These are phyloP conservation scores for Ctenodactylus gundi DNA, from an alignment of 2,113 vertebrate species.

Conservation along the genomic window DNA sequence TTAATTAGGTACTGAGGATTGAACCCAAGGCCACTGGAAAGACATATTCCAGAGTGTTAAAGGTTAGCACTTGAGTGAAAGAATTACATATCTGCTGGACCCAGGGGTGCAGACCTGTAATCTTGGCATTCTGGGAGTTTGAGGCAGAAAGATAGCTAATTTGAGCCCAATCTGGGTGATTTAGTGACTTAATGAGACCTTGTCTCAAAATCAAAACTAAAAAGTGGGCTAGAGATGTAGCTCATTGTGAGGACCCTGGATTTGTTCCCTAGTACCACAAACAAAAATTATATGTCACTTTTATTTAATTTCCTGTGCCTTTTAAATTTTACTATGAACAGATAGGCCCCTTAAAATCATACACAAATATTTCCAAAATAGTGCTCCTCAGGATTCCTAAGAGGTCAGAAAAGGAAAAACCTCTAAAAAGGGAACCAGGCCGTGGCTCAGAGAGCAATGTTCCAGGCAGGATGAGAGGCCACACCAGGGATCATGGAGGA, in stretches of 20 bases:
- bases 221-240: too few species aligned
- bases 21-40: background rate
- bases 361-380: background rate
- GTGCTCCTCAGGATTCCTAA: background rate
- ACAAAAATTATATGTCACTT: background rate
- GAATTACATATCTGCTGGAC: background rate
- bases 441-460: background rate
- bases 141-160: too few species aligned
- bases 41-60: background rate
- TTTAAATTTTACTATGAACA: background rate
- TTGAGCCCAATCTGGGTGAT: too few species aligned
- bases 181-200: too few species aligned
- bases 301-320: background rate
- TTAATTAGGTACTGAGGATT: background rate
- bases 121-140: background rate
- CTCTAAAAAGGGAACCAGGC: background rate
- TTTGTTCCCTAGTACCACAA: too few species aligned
- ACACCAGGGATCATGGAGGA: rapidly evolving
- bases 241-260: too few species aligned
- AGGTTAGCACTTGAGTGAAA: background rate
- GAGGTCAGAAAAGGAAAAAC: slow-evolving; percentile 18
- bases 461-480: background rate
- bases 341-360: background rate
- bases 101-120: too few species aligned
- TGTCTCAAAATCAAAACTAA: too few species aligned